Conservation (phyloP, 2,888 invertebrate genomes). For the Nematopogon swammerdamellus region DNA sequence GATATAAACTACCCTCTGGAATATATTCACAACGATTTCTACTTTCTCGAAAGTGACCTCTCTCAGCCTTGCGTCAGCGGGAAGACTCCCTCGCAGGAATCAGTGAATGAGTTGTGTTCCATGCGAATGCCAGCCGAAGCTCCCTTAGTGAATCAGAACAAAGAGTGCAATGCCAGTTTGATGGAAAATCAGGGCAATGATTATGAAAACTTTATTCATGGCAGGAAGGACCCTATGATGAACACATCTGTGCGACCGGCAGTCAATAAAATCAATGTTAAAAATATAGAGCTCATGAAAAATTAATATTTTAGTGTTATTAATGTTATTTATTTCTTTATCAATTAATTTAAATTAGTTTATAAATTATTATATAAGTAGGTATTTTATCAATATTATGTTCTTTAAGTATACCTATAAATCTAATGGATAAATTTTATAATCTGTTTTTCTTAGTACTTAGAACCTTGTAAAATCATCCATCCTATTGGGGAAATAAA, state of each 20-base stretch:
- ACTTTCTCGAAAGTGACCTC: slow-evolving; percentile 37
- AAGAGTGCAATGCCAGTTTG: slow-evolving; percentile 20
- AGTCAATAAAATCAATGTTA: slow-evolving; percentile 46
- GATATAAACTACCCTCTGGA: slow-evolving; percentile 45
- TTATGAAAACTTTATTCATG: slow-evolving; percentile 34
- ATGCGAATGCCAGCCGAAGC: slow-evolving; percentile 37
- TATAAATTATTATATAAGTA: too few relatives aligned
- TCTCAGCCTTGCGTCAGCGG: too few relatives aligned
- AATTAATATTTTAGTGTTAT: too few relatives aligned
- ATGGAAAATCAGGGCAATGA: slow-evolving; percentile 23
- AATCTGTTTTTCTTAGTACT: too few relatives aligned
- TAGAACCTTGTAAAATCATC: too few relatives aligned
- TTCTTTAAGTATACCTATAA: not conserved
- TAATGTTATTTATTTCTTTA: too few relatives aligned
- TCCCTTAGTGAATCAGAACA: slow-evolving; percentile 32
- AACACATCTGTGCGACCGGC: slow-evolving; percentile 37
- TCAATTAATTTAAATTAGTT: too few relatives aligned
- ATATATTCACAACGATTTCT: slow-evolving; percentile 46
- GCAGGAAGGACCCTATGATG: slow-evolving; percentile 48
- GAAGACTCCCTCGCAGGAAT: slow-evolving; percentile 12
- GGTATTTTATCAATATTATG: too few relatives aligned
- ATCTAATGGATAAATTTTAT: not conserved
- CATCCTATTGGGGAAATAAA: too few relatives aligned
- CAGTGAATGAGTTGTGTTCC: slow-evolving; percentile 29
- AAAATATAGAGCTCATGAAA: slow-evolving; percentile 50